phyloP scores from a whole-genome alignment of 2,888 invertebrate genomes.

The Ornithoptera priamus region DNA sequence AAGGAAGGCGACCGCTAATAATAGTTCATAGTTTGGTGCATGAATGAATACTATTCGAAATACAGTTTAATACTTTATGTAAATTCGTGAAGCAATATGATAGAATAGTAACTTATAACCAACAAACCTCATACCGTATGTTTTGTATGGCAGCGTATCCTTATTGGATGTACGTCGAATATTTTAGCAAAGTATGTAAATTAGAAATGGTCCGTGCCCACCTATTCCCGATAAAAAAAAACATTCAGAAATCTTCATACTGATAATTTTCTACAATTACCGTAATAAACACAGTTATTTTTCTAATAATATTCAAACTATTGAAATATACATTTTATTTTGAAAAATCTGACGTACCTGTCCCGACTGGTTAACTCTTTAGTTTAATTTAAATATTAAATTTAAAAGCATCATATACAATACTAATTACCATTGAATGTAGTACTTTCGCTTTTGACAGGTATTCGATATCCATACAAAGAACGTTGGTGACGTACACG shows the following conservation, averaged over 20 bases:
- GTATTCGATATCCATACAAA: slow-evolving; percentile 75
- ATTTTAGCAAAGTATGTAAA: no score
- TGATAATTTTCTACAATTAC: no score
- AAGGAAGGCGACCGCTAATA: not conserved
- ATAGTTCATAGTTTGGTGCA: not conserved
- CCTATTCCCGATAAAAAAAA: no score
- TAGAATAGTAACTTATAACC: not conserved
- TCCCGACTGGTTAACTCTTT: not conserved
- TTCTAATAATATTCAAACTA: no score
- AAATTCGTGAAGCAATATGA: not conserved
- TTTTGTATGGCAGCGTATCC: not conserved
- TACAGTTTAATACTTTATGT: not conserved
- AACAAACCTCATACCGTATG: not conserved
- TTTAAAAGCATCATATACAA: slow-evolving; percentile 19
- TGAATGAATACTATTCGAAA: not conserved
- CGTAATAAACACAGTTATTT: no score
- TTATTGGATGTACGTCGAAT: no score
- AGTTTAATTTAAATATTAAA: not conserved
- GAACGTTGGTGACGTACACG: slow-evolving; percentile 72
- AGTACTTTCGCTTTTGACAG: slow-evolving; percentile 41
- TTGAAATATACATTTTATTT: no score
- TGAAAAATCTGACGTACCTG: not conserved
- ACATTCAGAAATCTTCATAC: no score
- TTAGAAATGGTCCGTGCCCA: no score
- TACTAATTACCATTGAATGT: slow-evolving; percentile 27